Conservation (phyloP, 2,113 vertebrate genomes). For the Gnathonemus echidnorhynchus region DNA sequence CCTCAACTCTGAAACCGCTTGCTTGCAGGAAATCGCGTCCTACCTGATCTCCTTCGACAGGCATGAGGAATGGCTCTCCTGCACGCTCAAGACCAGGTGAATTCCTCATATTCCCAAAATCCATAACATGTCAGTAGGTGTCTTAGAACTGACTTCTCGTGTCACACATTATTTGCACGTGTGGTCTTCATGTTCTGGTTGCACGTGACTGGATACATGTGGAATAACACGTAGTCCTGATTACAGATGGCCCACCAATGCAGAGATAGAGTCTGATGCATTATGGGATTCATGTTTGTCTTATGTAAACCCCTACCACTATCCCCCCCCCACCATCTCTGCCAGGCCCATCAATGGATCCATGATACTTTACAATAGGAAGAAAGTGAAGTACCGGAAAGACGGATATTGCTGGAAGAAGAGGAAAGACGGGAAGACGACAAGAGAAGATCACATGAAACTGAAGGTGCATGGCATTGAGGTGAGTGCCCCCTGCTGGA, state of each 20-base stretch:
- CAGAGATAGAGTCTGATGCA: background rate
- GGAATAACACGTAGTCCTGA: background rate
- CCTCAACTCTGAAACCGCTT: background rate
- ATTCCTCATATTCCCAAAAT: background rate
- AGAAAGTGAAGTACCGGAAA: conserved; percentile 86
- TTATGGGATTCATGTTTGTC: background rate
- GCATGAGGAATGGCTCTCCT: conserved; percentile 83
- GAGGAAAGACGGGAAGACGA: conserved; percentile 82
- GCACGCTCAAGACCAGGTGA: conserved; percentile 75
- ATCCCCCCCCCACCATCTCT: background rate
- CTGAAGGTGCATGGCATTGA: conserved; percentile 86
- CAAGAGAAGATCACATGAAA: conserved; percentile 88
- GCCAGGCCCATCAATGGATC: conserved; percentile 80
- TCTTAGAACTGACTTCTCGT: background rate
- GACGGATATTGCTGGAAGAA: conserved; percentile 90
- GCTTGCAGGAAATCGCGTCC: conserved; percentile 74
- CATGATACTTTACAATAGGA: conserved; percentile 82
- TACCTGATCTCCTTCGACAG: conserved; percentile 81
- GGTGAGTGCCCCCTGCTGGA: conserved; percentile 49
- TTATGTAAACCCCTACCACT: background rate
- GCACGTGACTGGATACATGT: background rate
- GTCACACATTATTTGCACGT: background rate
- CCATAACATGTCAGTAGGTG: background rate
- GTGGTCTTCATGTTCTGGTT: background rate
- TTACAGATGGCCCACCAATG: background rate